These are phyloP conservation scores for Dicerorhinus sumatrensis DNA, from an alignment of 2,113 vertebrate genomes.

Conservation along the genomic window DNA sequence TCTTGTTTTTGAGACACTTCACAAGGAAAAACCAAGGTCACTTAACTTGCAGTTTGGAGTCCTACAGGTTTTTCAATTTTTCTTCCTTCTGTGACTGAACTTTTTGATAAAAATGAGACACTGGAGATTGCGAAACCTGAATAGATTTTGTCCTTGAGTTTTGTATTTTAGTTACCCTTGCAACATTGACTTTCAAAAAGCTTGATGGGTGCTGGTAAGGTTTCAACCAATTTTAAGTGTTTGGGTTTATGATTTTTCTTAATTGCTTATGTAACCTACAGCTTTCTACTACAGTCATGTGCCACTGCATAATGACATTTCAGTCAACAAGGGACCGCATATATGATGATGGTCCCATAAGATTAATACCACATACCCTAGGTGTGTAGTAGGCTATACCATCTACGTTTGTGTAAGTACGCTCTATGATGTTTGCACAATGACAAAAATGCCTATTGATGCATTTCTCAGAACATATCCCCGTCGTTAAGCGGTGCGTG, in stretches of 20 bases:
- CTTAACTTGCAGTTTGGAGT: slow-evolving; percentile 65
- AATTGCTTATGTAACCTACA: slow-evolving; percentile 68
- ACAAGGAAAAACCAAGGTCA: slow-evolving; percentile 69
- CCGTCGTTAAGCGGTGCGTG: no score
- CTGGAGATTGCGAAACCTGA: slow-evolving; percentile 72
- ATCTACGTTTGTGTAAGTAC: no score
- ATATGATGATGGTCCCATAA: no score
- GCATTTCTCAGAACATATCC: no score
- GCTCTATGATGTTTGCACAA: no score
- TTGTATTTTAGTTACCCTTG: slow-evolving; percentile 32
- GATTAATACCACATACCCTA: no score
- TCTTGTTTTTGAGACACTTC: slow-evolving; percentile 65
- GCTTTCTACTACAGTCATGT: slow-evolving; percentile 18
- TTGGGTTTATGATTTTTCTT: slow-evolving; percentile 74
- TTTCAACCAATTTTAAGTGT: slow-evolving; percentile 49
- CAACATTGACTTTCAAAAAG: slow-evolving; percentile 48
- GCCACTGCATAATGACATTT: no score
- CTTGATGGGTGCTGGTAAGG: not conserved
- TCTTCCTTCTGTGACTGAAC: slow-evolving; percentile 71
- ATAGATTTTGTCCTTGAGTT: slow-evolving; percentile 52
- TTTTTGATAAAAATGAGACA: slow-evolving; percentile 71
- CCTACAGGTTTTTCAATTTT: slow-evolving; percentile 63
- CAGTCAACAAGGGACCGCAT: no score
- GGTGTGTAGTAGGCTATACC: no score
- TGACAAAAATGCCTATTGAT: no score